A percentile compares a stretch with the other conserved stretches of the same genome.
These are phyloP conservation scores for Esperia sulphurella DNA, from an alignment of 2,888 invertebrate genomes.

Conservation along the genomic window DNA sequence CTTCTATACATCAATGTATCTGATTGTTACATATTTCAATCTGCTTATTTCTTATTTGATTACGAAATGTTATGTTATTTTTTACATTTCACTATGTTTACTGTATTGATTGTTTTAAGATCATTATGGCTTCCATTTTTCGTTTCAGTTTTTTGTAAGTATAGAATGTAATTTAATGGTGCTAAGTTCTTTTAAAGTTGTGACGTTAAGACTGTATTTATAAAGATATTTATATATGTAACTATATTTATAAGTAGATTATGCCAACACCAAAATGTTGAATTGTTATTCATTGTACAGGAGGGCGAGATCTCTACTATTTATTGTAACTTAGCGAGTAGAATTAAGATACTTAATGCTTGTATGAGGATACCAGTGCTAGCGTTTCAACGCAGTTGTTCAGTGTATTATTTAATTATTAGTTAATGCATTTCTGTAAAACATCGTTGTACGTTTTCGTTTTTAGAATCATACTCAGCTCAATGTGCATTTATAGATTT, in stretches of 20 bases:
- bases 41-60: too few relatives aligned
- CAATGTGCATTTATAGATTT: conserved; percentile 51
- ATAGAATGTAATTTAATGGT: conserved; percentile 32
- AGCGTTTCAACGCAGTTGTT: background rate
- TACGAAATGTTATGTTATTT: too few relatives aligned
- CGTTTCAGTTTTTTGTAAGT: too few relatives aligned
- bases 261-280: conserved; percentile 3
- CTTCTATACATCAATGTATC: too few relatives aligned
- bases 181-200: conserved; percentile 39
- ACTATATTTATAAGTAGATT: too few relatives aligned
- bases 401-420: background rate
- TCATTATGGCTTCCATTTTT: too few relatives aligned
- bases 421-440: conserved; percentile 4
- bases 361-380: background rate
- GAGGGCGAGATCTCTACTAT: background rate
- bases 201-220: conserved; percentile 54
- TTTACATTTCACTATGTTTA: too few relatives aligned
- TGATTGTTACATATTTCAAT: too few relatives aligned
- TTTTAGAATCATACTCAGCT: conserved; percentile 21
- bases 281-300: background rate
- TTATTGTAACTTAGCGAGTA: background rate
- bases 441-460: background rate
- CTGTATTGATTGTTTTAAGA: too few relatives aligned
- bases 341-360: background rate
- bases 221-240: conserved; percentile 3